Percentiles rank a stretch among this genome's conserved stretches.
phyloP scores from a whole-genome alignment of 2,888 invertebrate species.

The Galeopsomyia nigrocyanea region DNA sequence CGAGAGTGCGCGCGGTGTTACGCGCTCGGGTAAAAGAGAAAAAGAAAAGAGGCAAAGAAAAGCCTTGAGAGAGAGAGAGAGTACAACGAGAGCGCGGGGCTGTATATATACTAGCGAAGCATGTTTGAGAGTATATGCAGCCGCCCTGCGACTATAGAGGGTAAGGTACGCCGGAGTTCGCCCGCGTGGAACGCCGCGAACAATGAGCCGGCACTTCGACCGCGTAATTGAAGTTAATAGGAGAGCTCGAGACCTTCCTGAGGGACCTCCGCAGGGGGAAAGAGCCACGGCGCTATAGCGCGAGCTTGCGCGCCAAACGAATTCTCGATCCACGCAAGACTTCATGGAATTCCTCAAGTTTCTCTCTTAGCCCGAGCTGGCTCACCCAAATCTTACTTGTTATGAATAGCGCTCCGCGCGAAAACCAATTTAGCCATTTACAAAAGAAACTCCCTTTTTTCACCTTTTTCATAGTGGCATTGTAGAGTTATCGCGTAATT shows the following conservation, averaged over 20 bases:
- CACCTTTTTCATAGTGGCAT: not conserved
- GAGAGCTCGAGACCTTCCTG: constrained; percentile 50
- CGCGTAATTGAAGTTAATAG: constrained; percentile 56
- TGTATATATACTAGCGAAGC: constrained; percentile 9
- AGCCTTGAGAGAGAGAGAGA: not conserved
- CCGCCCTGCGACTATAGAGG: constrained; percentile 2
- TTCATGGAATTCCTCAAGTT: constrained; percentile 42
- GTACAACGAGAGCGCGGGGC: constrained; percentile 4
- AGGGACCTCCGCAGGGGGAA: constrained; percentile 43
- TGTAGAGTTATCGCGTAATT: too few species aligned
- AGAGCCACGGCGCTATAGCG: not conserved
- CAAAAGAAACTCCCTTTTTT: constrained; percentile 16
- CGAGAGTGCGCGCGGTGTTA: constrained; percentile 10
- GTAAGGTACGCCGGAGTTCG: constrained; percentile 39
- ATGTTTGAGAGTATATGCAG: constrained; percentile 40
- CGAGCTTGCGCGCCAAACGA: constrained; percentile 34
- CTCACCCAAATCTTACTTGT: constrained; percentile 34
- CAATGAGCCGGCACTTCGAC: constrained; percentile 54
- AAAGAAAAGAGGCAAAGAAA: constrained; percentile 9
- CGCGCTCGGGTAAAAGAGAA: constrained; percentile 5
- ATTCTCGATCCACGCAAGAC: constrained; percentile 46
- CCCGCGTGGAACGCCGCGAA: constrained; percentile 50
- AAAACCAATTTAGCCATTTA: constrained; percentile 18
- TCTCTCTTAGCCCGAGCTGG: not conserved
- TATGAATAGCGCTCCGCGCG: constrained; percentile 31